Conservation (phyloP, 2,797 vertebrate genomes). For the Lerista edwardsae region DNA sequence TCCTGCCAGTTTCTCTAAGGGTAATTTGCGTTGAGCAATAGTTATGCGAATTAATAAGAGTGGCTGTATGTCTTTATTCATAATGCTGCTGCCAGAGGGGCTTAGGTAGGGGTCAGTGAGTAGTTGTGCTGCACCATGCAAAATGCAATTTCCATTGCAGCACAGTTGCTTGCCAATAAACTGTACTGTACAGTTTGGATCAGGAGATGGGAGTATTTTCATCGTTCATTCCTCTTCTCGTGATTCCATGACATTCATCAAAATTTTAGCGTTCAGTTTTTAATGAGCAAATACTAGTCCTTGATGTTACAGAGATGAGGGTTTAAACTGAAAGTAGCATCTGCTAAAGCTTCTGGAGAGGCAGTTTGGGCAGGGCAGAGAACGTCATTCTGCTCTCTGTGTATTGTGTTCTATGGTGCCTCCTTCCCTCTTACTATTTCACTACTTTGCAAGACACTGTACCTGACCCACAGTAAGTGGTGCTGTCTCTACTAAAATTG, state of each 20-base stretch:
- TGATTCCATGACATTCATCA: background rate
- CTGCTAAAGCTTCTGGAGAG: background rate
- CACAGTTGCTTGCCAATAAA: background rate
- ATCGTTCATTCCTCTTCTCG: background rate
- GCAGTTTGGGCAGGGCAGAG: background rate
- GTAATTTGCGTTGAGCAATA: background rate
- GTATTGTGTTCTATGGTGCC: background rate
- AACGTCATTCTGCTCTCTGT: background rate
- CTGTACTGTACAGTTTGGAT: background rate
- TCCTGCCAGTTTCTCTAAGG: background rate
- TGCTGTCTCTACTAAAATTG: slow-evolving; percentile 33
- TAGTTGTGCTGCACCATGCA: background rate
- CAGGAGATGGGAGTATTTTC: background rate
- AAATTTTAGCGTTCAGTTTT: slow-evolving; percentile 1
- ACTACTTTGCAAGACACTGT: slow-evolving; percentile 32
- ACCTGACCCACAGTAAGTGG: slow-evolving; percentile 23
- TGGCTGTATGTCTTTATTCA: background rate
- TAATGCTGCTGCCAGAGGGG: background rate
- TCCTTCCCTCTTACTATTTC: slow-evolving; percentile 26
- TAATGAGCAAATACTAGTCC: background rate
- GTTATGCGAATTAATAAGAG: background rate
- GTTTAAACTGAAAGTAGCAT: background rate
- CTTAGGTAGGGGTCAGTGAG: background rate
- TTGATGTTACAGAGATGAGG: background rate
- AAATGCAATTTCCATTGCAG: background rate